Evolutionary conservation across 53 echinoderm and acorn worm species (phyloP), one percentile per base, ranked within the genome.

Genomic region (Temnopleurus reevesii): DNA sequence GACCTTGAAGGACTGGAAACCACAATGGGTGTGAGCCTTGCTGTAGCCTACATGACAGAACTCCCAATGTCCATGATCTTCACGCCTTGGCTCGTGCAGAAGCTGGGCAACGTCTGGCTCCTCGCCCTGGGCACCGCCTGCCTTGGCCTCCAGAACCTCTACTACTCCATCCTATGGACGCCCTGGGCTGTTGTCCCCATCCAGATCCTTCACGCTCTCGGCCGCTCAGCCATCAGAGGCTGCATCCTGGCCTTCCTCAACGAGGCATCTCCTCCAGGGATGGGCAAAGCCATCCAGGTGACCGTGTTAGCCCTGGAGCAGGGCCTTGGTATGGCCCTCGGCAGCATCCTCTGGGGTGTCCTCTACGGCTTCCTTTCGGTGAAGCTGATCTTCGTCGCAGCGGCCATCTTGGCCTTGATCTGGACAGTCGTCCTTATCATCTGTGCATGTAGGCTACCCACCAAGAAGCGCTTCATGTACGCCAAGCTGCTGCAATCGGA

Each of bases 181-280:
- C 93, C 99, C 17, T 96, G 95, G 99, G 94, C 96, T 19, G 93
- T 87, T 19, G 91, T 94, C 13, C 92, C 95, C n/a, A 77, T 99
- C 25, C 94, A 94, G 65, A 30, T 93, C 9, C 79, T 94, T 25
- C 89, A 90, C 46, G 93, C 91, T 0, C 81, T 99, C 59, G 92
- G 93, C 46, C 86, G 90, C 12, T 91, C 91, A n/a, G 91, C 94
- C 31, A 81, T 96, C 27, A 91, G 94, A 89, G 90, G 89, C 44
- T 90, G 94, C 2, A 84, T 91, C 30, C 89, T 86, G 25, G 58
- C 91, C 5, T 96, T 90, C 53, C 89, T 94, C 26, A 94, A 96
- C 60, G 90, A 94, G 49, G 92, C 93, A 44, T 93, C 98, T 34
- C 95, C 98, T 27, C 98, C 98, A 43, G 97, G 95, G 24, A 77